Percentiles rank a stretch among this genome's conserved stretches.
phyloP scores from a whole-genome alignment of 2,113 vertebrate species.

The Peromyscus polionotus region DNA sequence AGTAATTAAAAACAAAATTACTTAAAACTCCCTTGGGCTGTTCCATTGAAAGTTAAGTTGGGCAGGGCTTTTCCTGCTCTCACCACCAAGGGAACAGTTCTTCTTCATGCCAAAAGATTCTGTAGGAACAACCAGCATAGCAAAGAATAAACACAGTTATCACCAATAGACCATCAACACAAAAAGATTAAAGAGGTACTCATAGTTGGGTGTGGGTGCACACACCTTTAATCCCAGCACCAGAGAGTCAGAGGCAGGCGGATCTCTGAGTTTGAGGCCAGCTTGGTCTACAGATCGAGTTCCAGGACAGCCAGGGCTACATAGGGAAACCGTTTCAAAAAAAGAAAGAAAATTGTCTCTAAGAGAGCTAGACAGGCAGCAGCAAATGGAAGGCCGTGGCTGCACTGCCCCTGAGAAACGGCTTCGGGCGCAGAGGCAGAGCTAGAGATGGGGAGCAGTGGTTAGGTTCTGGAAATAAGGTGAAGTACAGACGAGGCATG shows the following conservation, averaged over 20 bases:
- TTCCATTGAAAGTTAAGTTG: neutral
- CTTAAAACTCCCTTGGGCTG: neutral
- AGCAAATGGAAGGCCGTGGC: neutral
- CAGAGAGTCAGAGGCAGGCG: neutral
- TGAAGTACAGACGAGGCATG: neutral
- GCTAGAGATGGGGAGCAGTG: neutral
- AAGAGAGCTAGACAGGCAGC: neutral
- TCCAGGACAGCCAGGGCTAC: neutral
- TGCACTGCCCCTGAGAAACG: neutral
- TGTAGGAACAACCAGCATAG: neutral
- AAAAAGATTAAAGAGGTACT: neutral
- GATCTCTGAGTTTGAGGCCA: neutral
- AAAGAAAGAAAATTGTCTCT: neutral
- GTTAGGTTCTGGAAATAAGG: neutral
- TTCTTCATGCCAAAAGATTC: neutral
- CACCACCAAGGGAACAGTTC: neutral
- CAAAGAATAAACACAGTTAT: neutral
- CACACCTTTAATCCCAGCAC: neutral
- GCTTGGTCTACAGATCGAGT: neutral
- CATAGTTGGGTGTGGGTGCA: neutral
- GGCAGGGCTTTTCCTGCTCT: neutral
- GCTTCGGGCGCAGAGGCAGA: neutral
- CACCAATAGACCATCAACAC: neutral
- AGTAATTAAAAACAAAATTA: neutral
- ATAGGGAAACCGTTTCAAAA: neutral